phyloP scores from a whole-genome alignment of 2,113 vertebrate genomes.

The Pan troglodytes region NHGRI_mPanTro3-v2.1_pri NC_072413.2:103184501-103185000 shows the following conservation, averaged over 20 bases:
- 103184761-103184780: background rate
- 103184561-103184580: no score
- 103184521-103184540: no score
- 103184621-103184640: no score
- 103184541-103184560: rapidly evolving
- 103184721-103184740: rapidly evolving
- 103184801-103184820: rapidly evolving
- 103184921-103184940: background rate
- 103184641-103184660: no score
- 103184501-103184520: no score
- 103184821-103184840: rapidly evolving
- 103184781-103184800: background rate
- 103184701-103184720: no score
- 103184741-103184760: rapidly evolving
- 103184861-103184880: background rate
- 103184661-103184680: no score
- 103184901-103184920: background rate
- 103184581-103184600: no score
- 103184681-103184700: no score
- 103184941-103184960: no score
- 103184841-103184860: background rate
- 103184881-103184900: background rate
- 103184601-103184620: no score
- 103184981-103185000: rapidly evolving
- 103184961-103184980: no score